These are phyloP conservation scores for Xenopus petersii DNA, from an alignment of 2,797 vertebrate genomes.

Conservation along the genomic window DNA sequence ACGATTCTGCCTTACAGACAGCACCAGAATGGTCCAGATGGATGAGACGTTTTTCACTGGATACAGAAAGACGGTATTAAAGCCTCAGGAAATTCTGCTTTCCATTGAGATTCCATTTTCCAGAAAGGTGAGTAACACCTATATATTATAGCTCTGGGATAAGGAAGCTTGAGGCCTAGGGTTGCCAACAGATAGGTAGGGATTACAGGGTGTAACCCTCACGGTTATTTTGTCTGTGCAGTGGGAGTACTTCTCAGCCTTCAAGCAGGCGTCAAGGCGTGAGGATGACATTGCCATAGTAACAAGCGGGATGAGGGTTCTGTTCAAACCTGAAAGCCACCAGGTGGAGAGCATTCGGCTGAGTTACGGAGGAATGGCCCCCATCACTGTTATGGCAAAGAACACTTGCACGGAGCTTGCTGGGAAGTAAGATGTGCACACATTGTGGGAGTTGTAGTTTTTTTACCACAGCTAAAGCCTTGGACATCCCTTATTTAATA, in stretches of 20 bases:
- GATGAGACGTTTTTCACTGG: slow-evolving; percentile 78
- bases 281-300: slow-evolving; percentile 89
- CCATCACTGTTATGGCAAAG: slow-evolving; percentile 71
- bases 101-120: slow-evolving; percentile 80
- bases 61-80: slow-evolving; percentile 75
- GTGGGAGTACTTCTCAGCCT: slow-evolving; percentile 83
- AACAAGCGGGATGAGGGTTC: slow-evolving; percentile 78
- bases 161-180: slow-evolving; percentile 6
- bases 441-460: no score
- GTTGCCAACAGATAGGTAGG: neutral
- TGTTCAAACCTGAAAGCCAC: slow-evolving; percentile 64
- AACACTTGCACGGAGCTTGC: slow-evolving; percentile 65
- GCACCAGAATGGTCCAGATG: slow-evolving; percentile 69
- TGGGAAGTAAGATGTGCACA: slow-evolving; percentile 60
- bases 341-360: slow-evolving; percentile 69
- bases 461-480: no score
- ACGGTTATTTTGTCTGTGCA: slow-evolving; percentile 48
- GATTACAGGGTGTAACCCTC: no score
- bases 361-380: slow-evolving; percentile 81
- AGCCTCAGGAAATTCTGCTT: slow-evolving; percentile 74
- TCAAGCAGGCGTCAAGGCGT: slow-evolving; percentile 81
- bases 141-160: neutral
- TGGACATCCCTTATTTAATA: no score
- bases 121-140: slow-evolving; percentile 65
- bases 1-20: slow-evolving; percentile 57